Conservation (phyloP, 1,140 invertebrate genomes). For the Drosophila sulfurigaster region DNA sequence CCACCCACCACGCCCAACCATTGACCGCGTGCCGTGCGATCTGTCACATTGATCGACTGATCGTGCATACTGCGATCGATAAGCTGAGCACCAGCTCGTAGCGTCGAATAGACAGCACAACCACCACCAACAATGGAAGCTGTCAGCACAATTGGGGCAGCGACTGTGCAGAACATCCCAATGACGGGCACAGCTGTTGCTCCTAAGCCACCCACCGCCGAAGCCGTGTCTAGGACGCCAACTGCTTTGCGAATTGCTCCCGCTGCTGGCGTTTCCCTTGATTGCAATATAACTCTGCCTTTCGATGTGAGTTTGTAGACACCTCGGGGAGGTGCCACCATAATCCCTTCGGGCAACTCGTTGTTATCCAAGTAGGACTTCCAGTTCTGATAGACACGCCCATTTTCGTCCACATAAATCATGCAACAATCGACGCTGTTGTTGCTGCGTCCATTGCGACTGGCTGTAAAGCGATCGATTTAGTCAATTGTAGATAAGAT, state of each 20-base stretch:
- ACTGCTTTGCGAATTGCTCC: conserved; percentile 22
- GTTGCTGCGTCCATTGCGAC: conserved; percentile 18
- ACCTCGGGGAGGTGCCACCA: conserved; percentile 68
- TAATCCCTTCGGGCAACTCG: conserved; percentile 62
- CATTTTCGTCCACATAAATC: conserved; percentile 75
- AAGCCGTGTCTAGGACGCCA: conserved; percentile 37
- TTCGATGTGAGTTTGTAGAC: conserved; percentile 44
- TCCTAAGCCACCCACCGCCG: conserved; percentile 52
- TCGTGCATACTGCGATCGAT: conserved; percentile 71
- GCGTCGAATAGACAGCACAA: conserved; percentile 56
- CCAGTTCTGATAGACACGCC: conserved; percentile 81
- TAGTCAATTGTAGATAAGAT: background rate
- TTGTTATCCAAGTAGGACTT: conserved; percentile 60
- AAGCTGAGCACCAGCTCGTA: conserved; percentile 54
- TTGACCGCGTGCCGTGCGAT: conserved; percentile 61
- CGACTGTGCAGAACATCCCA: conserved; percentile 47
- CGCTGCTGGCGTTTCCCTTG: conserved; percentile 55
- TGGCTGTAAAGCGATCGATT: conserved; percentile 18
- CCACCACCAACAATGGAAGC: conserved; percentile 56
- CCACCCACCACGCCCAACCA: conserved; percentile 70
- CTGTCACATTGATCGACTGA: conserved; percentile 64
- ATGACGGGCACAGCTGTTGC: conserved; percentile 56
- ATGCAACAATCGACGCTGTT: conserved; percentile 71
- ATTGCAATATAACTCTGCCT: conserved; percentile 43
- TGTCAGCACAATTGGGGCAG: conserved; percentile 57